Evolutionary conservation across 2,113 vertebrate species (phyloP).

Genomic region (Phoenicopterus ruber): DNA sequence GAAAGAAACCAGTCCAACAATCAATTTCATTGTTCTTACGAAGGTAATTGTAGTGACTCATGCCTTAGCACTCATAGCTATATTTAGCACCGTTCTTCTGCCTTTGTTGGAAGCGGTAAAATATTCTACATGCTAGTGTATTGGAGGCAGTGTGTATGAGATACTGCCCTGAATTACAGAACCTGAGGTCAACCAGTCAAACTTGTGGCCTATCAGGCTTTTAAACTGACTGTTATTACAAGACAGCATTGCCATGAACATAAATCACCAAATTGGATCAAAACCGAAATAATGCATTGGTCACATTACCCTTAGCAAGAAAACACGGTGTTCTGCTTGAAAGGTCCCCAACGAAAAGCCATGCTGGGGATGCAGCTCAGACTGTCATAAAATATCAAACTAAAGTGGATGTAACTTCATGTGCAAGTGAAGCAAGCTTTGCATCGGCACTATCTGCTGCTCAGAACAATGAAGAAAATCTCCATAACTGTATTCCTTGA

Average conservation of each 20-base stretch:
- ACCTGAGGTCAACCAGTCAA: neutral
- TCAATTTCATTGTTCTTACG: neutral
- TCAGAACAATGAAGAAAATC: neutral
- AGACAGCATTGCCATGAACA: neutral
- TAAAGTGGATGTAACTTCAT: neutral
- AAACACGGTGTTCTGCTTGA: neutral
- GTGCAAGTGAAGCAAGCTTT: neutral
- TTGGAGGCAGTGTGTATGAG: neutral
- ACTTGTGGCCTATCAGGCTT: neutral
- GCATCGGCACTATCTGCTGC: neutral
- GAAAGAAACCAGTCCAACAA: neutral
- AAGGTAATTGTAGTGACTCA: neutral
- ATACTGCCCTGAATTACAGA: neutral
- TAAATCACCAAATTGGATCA: neutral
- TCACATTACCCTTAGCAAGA: neutral
- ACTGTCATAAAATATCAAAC: neutral
- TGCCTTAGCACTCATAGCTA: neutral
- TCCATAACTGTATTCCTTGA: neutral
- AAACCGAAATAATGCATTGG: neutral
- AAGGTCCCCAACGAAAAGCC: neutral
- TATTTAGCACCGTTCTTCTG: conserved; percentile 1
- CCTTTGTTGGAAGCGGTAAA: neutral
- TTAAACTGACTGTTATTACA: neutral
- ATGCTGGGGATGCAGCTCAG: neutral
- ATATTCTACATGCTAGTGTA: neutral